Percentiles rank a stretch among this genome's conserved stretches.
Conservation (phyloP, 1,140 invertebrate species). For the Orussus abietinus region DNA sequence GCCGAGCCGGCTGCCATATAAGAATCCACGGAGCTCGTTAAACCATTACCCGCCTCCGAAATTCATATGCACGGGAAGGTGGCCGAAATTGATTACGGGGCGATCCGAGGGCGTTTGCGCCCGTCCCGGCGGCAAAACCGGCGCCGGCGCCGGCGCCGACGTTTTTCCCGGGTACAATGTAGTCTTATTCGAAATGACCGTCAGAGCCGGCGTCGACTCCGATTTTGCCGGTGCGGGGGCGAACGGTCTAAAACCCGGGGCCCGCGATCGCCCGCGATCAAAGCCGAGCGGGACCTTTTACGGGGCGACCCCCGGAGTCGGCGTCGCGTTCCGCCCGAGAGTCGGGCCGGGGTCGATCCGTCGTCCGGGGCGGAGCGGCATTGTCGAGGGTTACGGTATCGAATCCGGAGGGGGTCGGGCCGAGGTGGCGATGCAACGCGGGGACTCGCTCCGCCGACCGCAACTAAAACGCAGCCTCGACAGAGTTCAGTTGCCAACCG, state of each 20-base stretch:
- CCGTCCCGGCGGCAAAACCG: no score
- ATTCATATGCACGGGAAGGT: slow-evolving; percentile 30
- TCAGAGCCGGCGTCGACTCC: no score
- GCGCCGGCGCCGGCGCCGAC: no score
- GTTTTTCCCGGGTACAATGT: no score
- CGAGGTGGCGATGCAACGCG: slow-evolving; percentile 16
- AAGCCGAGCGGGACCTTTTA: no score
- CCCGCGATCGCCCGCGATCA: no score
- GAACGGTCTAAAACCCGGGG: no score
- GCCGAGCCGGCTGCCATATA: slow-evolving; percentile 28
- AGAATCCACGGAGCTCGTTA: slow-evolving; percentile 42
- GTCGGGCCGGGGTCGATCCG: slow-evolving; percentile 13
- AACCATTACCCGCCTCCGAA: slow-evolving; percentile 37
- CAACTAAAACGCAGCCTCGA: slow-evolving; percentile 40
- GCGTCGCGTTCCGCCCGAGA: slow-evolving; percentile 3
- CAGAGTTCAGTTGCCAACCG: slow-evolving; percentile 44
- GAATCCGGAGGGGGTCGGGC: slow-evolving; percentile 7
- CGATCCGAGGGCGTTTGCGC: no score
- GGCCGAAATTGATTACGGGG: no score
- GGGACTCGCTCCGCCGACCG: slow-evolving; percentile 40
- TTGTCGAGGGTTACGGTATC: background rate
- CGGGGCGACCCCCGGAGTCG: no score
- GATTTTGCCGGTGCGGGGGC: no score
- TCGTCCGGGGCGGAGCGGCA: background rate
- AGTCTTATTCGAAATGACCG: no score